A percentile compares a stretch with the other conserved stretches of the same genome.
These are phyloP conservation scores for Laticauda colubrina DNA, from an alignment of 2,113 vertebrate species.

Conservation along the genomic window DNA sequence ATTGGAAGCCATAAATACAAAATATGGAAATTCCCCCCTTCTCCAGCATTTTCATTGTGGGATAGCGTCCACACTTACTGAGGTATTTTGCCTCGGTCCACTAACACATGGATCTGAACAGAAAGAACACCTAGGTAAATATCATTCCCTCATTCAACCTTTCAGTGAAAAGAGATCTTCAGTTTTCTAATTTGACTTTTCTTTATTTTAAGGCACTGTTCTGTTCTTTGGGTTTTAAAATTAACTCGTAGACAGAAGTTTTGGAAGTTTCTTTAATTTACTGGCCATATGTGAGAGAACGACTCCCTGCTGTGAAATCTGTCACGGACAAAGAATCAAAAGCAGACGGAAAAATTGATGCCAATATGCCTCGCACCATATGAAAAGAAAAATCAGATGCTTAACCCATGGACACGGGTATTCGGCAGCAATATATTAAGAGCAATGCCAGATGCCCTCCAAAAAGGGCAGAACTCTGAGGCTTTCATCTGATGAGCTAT, in stretches of 20 bases:
- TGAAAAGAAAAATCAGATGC: slow-evolving; percentile 37
- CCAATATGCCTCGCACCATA: slow-evolving; percentile 53
- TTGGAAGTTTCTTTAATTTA: slow-evolving; percentile 69
- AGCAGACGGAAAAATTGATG: slow-evolving; percentile 63
- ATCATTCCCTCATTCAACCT: background rate
- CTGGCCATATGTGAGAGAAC: slow-evolving; percentile 69
- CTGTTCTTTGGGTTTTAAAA: slow-evolving; percentile 63
- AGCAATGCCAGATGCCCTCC: background rate
- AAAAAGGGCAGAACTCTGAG: background rate
- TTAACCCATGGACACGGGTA: slow-evolving; percentile 38
- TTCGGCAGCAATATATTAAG: slow-evolving; percentile 31
- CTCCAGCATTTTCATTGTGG: background rate
- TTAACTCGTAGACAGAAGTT: slow-evolving; percentile 72
- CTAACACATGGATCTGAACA: background rate
- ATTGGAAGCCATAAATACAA: background rate
- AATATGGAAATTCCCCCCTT: no score
- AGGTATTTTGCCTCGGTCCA: background rate
- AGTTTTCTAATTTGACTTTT: slow-evolving; percentile 13
- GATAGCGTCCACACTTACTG: background rate
- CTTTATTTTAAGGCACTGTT: slow-evolving; percentile 38
- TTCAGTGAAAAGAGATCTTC: background rate
- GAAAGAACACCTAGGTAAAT: background rate
- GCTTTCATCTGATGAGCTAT: background rate
- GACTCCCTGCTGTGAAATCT: slow-evolving; percentile 72
- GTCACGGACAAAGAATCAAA: slow-evolving; percentile 65